phyloP scores from a whole-genome alignment of 2,888 invertebrate genomes.

The Mactromeris polynyma region DNA sequence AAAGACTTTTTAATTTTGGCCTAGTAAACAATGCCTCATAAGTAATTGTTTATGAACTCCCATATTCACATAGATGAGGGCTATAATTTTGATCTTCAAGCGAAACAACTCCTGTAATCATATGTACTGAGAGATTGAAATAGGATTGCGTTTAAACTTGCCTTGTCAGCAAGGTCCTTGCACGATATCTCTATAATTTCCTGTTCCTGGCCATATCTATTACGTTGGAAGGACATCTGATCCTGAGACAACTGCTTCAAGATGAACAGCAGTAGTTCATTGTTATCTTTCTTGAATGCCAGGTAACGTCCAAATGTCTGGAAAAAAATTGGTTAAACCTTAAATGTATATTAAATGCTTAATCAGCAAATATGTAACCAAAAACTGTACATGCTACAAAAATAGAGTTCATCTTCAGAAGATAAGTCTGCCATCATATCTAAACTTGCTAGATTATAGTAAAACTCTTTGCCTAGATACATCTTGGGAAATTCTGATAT shows the following conservation, averaged over 20 bases:
- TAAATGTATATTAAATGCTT: background rate
- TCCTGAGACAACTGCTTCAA: conserved; percentile 97
- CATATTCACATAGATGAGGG: too few species aligned
- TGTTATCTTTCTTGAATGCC: conserved; percentile 97
- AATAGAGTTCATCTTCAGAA: too few species aligned
- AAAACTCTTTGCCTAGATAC: too few species aligned
- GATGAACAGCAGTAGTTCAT: conserved; percentile 97
- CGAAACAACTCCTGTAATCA: background rate
- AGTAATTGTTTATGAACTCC: too few species aligned
- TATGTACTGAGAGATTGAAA: background rate
- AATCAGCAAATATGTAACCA: background rate
- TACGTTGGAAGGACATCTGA: conserved; percentile 92
- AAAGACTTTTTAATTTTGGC: too few species aligned
- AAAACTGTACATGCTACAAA: too few species aligned
- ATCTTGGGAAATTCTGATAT: too few species aligned
- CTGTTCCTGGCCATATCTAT: conserved; percentile 88
- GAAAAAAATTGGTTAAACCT: too few species aligned
- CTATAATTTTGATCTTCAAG: background rate
- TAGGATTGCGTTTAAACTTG: conserved; percentile 84
- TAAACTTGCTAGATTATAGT: too few species aligned
- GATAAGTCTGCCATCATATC: too few species aligned
- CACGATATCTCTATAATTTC: conserved; percentile 94
- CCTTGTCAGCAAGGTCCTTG: conserved; percentile 93
- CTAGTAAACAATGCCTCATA: too few species aligned
- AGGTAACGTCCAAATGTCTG: conserved; percentile 98